Base-by-base conservation (phyloP, 2,797 vertebrate genomes). In the Sardinella longiceps region DNA sequence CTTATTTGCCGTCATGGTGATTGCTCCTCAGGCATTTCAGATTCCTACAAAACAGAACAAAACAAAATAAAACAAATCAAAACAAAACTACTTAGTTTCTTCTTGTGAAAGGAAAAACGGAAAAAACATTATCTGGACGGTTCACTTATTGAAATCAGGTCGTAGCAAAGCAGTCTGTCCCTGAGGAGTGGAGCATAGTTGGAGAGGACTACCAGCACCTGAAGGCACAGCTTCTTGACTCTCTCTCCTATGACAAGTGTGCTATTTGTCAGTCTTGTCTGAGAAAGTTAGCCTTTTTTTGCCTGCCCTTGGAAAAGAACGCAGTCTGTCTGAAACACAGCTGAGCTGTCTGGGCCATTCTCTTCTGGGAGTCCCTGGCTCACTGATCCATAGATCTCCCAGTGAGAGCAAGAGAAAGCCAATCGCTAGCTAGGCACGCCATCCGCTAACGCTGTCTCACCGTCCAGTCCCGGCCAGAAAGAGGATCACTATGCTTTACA, bases 331-430 rank as follows among this genome's bases (percentile, higher is more conserved):
- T 77, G 70, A 77, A 10, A 37, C 70, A 77, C 70, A 77, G 70
- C 70, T 77, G 70, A 77, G 70, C 70, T 77, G 70, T 77, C 70
- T 77, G 70, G 70, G 15, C 37, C 37, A 6, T 23, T 20, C 33
- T 77, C 70, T 43, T 43, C 70, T 77, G 70, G 70, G 70, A 77
- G 33, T 43, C 63, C 33, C 37, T 77, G 70, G 70, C 70, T 77
- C 70, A 43, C 37, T 39, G 70, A 39, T 39, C 33, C 70, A 43
- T 43, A 77, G 33, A 20, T 23, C 70, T 77, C 70, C 70, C 70
- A 77, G 15, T 9, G 70, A 77, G 70, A 77, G 70, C 33, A 2
- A 77, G 15, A 20, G 70, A 33, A 43, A 77, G 70, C 37, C 33
- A 77, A 37, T 18, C 33, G 33, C 66, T 39, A 77, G 33, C 66